phyloP scores from a whole-genome alignment of 2,113 vertebrate genomes.

The Leucosticte australis region DNA sequence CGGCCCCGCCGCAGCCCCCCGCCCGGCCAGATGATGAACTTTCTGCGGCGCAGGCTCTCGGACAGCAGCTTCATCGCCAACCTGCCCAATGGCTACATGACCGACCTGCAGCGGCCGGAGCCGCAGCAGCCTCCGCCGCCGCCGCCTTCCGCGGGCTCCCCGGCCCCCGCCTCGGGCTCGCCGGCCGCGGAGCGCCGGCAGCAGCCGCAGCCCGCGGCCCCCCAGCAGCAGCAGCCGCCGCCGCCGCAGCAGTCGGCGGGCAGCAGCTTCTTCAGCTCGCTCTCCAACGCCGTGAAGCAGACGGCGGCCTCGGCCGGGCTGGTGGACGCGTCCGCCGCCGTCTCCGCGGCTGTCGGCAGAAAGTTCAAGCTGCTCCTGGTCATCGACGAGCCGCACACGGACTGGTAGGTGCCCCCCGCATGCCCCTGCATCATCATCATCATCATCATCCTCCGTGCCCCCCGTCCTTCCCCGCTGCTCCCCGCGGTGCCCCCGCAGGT shows the following conservation, averaged over 20 bases:
- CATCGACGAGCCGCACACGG: slow-evolving; percentile 90
- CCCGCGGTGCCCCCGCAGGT: neutral
- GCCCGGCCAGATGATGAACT: neutral
- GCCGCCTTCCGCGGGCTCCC: too few relatives aligned
- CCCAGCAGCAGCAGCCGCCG: neutral
- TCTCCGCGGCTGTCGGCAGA: slow-evolving; percentile 50
- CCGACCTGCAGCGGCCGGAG: neutral
- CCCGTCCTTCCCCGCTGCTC: neutral
- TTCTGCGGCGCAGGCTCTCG: neutral
- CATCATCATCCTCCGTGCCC: neutral
- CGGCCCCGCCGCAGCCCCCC: neutral
- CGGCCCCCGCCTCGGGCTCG: too few relatives aligned
- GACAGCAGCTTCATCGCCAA: neutral
- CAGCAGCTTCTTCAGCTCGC: slow-evolving; percentile 93
- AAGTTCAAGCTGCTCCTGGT: slow-evolving; percentile 94
- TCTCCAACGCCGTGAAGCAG: slow-evolving; percentile 94
- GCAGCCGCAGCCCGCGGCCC: neutral
- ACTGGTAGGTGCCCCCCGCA: slow-evolving; percentile 82
- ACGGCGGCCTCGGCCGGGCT: slow-evolving; percentile 86
- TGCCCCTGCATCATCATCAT: neutral
- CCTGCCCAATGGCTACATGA: neutral
- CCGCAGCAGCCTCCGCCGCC: neutral
- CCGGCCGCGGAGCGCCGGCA: too few relatives aligned
- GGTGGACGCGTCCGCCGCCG: slow-evolving; percentile 80
- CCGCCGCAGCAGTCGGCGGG: slow-evolving; percentile 19